Evolutionary conservation across 2,113 vertebrate genomes (phyloP), one percentile per base, ranked within the genome.

Genomic region (Pituophis catenifer): DNA sequence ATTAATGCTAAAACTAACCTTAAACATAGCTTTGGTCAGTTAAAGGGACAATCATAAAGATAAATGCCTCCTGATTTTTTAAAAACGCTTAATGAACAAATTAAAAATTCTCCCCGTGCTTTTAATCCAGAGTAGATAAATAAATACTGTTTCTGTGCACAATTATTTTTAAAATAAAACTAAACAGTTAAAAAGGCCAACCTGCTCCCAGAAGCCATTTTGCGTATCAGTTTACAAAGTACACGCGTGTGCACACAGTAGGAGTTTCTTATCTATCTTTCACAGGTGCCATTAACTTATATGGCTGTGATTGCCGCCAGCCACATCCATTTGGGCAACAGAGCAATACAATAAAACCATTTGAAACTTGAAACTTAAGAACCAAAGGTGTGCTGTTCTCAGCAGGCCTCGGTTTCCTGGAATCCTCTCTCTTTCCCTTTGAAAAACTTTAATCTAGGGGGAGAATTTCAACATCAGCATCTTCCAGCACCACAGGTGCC

Each of bases 221-320:
- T 59, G 70, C 19, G 70, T 89, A 65, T 81, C 88, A 86, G 48
- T 53, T 54, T 90, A 88, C 13, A n/a, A 19, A 92, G 81, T 54
- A 29, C 38, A 81, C 93, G 33, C 3, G 0, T 94, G 90, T 57
- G 53, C 0, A 86, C 93, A 90, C 95, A 90, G 94, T 89, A 52
- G 93, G 95, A 94, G 57, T 90, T 96, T 96, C 96, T 95, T 95
- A 94, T 94, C 95, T 94, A 75, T 89, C n/a, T 96, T 96, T 96
- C 50, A 92, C 95, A 96, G 89, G 94, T 94, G 91, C 95, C 65
- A 95, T 91, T 89, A 93, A 92, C 33, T 93, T 90, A 21, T 59
- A 65, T 0, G 62, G 50, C n/a, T 94, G 38, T 0, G 0, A 86
- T 86, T 94, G 90, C 93, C 94, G 10, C 70, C 91, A 85, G 8